Percentiles rank a stretch among this genome's conserved stretches.
Conservation (phyloP, 64 coral and sea anemone species). For the Actinia tenebrosa region DNA sequence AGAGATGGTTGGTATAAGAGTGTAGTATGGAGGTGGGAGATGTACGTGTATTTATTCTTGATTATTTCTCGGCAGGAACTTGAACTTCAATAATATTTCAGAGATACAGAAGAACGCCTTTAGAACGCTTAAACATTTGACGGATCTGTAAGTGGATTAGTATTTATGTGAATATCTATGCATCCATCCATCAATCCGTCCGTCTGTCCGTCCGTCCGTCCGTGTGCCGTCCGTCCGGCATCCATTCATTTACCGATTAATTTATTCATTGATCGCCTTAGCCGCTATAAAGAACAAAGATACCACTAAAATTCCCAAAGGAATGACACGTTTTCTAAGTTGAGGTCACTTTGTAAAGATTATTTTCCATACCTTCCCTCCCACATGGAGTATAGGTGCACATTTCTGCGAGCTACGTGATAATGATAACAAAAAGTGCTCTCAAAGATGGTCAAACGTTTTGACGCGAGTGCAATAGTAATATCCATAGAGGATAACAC, state of each 20-base stretch:
- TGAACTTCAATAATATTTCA: conserved; percentile 9
- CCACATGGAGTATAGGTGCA: neutral
- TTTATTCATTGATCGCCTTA: no score
- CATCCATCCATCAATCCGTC: neutral
- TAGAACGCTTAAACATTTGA: neutral
- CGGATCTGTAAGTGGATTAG: neutral
- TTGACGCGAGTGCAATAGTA: no score
- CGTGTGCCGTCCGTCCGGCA: neutral
- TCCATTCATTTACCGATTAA: neutral
- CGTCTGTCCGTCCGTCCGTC: neutral
- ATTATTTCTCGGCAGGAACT: neutral
- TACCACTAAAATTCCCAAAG: no score
- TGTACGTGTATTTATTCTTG: neutral
- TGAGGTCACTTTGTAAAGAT: no score
- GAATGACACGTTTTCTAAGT: no score
- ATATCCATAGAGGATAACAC: no score
- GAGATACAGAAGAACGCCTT: neutral
- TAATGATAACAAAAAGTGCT: no score
- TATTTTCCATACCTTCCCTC: neutral
- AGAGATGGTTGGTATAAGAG: neutral
- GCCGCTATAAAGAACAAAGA: no score
- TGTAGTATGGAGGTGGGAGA: neutral
- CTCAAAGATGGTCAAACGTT: no score
- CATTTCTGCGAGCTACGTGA: no score
- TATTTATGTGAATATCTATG: neutral